Evolutionary conservation across 2,113 vertebrate species (phyloP).

Genomic region (Coregonus clupeaformis): DNA sequence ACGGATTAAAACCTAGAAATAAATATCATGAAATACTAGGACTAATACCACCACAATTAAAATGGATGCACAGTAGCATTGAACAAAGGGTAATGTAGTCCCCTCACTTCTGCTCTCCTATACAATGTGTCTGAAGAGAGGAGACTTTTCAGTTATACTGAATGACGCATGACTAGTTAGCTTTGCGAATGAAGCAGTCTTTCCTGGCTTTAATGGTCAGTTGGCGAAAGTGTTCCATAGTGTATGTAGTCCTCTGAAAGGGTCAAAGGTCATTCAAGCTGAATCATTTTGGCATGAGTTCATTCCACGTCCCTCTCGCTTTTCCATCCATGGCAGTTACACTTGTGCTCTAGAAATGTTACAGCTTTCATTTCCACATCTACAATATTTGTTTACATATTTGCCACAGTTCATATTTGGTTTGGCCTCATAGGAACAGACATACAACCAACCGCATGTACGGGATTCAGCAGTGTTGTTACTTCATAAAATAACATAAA

Average conservation of each 20-base stretch:
- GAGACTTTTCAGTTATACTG: not conserved
- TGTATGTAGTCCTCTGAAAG: constrained; percentile 15
- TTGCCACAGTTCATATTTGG: constrained; percentile 49
- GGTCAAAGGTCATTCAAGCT: not conserved
- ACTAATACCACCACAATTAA: constrained; percentile 30
- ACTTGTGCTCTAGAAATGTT: constrained; percentile 27
- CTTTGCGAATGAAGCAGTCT: constrained; percentile 20
- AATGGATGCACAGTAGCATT: constrained; percentile 39
- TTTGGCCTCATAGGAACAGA: constrained; percentile 53
- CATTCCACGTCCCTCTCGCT: not conserved
- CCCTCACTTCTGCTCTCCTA: not conserved
- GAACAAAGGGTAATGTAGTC: constrained; percentile 12
- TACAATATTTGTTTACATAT: constrained; percentile 19
- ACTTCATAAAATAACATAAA: constrained; percentile 41
- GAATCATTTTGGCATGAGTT: no score
- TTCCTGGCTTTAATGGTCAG: not conserved
- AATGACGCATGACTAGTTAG: constrained; percentile 5
- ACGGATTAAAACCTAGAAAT: constrained; percentile 56
- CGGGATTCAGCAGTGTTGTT: constrained; percentile 21
- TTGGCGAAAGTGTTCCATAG: not conserved
- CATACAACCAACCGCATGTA: constrained; percentile 27
- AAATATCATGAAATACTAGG: constrained; percentile 50
- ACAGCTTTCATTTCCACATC: constrained; percentile 23
- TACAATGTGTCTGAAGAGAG: not conserved
- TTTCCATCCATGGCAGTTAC: constrained; percentile 25